Evolutionary conservation across 2,113 vertebrate genomes (phyloP).

Genomic region (Melanocharis versteri): DNA sequence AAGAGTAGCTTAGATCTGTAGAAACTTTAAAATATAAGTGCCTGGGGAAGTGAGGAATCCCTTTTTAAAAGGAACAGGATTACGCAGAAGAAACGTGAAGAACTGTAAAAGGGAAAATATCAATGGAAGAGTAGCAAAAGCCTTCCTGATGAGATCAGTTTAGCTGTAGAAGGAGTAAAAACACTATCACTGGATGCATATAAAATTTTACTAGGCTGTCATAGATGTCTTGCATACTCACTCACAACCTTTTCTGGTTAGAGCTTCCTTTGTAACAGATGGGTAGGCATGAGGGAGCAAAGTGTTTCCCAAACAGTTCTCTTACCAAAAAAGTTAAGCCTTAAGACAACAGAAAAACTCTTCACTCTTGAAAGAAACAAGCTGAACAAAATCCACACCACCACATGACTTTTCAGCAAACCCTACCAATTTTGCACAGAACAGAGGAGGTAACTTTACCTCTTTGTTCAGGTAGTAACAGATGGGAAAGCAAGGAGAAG

Average conservation of each 20-base stretch:
- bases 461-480: conserved; percentile 30
- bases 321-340: background rate
- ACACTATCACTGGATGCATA: background rate
- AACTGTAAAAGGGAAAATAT: conserved; percentile 9
- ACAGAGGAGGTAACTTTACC: background rate
- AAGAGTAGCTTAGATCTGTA: background rate
- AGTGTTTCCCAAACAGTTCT: background rate
- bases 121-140: background rate
- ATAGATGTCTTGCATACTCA: background rate
- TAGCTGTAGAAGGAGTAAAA: background rate
- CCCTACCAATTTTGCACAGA: background rate
- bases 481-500: background rate
- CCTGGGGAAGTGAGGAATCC: background rate
- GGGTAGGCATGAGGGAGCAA: background rate
- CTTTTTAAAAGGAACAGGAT: conserved; percentile 14
- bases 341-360: background rate
- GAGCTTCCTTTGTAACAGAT: background rate
- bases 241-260: background rate
- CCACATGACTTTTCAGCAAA: background rate
- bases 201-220: conserved; percentile 27
- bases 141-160: background rate
- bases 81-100: background rate
- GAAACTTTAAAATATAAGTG: background rate
- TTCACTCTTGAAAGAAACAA: background rate
- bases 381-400: background rate